Base-by-base conservation (phyloP, 1,140 invertebrate species). In the Diorhabda sublineata region DNA sequence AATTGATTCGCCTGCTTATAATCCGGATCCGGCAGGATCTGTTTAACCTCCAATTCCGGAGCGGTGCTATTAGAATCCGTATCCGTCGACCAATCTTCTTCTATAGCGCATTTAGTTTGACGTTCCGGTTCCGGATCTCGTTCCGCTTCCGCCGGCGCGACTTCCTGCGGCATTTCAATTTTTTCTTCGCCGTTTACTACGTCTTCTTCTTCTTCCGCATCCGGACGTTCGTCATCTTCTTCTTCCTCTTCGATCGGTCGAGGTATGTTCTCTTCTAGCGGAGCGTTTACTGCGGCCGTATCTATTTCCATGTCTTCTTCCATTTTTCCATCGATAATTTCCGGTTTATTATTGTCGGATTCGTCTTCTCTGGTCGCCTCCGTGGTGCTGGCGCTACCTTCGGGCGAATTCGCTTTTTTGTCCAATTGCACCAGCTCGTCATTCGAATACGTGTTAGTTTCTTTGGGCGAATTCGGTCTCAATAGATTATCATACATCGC, bases 401-500 rank as follows among this genome's bases (percentile, higher is more conserved):
- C n/a, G 47, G 47, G 47, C 6, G 47, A 52, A 3, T 52, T 11
- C 4, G 26, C 56, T 60, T 60, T 61, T 47, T 58, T 45, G 42
- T 43, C 57, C 7, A 63, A 8, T 5, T 7, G n/a, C 41, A 61
- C 59, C 57, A 58, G 52, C 44, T 47, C 45, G 26, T 26, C 26
- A 42, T 60, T 63, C 63, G 45, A n/a, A 64, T 67, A 75, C 78
- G 56, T 73, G 70, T 72, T 71, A 64, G 71, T 73, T 8, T 73
- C 42, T 66, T 69, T 63, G 4, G 75, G 73, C 6, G 74, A 75
- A 68, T 72, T 73, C n/a, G 77, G 75, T 45, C 75, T 74, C 44
- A 81, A 66, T 62, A 81, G 67, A 72, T 77, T 81, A 60, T 78
- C 80, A 62, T 81, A 78, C 71, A 81, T 72, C 1, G 80, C 80